phyloP scores from a whole-genome alignment of 2,797 vertebrate genomes.

The Allobates femoralis region DNA sequence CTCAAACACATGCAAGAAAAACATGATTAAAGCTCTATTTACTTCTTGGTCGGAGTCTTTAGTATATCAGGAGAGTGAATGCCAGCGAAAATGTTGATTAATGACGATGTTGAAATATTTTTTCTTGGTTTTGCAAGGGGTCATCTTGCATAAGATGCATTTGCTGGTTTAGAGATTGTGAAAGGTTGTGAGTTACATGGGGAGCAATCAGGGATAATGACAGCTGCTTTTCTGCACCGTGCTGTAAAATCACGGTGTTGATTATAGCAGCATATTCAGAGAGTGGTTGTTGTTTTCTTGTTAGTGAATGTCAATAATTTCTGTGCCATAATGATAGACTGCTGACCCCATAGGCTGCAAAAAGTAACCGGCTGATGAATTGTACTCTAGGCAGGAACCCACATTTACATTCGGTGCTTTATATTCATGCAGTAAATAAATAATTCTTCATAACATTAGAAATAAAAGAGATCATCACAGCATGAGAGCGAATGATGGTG shows the following conservation, averaged over 20 bases:
- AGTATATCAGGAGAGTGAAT: neutral
- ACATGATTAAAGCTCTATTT: neutral
- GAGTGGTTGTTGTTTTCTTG: neutral
- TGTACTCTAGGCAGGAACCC: neutral
- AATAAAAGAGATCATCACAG: neutral
- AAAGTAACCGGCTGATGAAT: neutral
- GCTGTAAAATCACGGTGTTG: neutral
- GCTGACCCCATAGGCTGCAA: neutral
- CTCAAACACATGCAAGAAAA: neutral
- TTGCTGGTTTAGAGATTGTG: neutral
- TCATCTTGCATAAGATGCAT: neutral
- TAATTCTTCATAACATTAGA: neutral
- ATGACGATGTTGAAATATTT: neutral
- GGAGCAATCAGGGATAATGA: conserved; percentile 17
- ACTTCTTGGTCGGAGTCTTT: neutral
- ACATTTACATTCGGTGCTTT: neutral
- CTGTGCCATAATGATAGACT: conserved; percentile 21
- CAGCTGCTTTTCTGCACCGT: neutral
- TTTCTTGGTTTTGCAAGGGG: neutral
- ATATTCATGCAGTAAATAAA: neutral
- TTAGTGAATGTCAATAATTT: neutral
- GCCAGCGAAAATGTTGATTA: neutral
- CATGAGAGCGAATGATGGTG: neutral
- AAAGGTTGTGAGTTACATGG: conserved; percentile 20
- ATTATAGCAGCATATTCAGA: conserved; percentile 23